A percentile compares a stretch with the other conserved stretches of the same genome.
phyloP scores from a whole-genome alignment of 2,797 vertebrate species.

The Platalea minor region DNA sequence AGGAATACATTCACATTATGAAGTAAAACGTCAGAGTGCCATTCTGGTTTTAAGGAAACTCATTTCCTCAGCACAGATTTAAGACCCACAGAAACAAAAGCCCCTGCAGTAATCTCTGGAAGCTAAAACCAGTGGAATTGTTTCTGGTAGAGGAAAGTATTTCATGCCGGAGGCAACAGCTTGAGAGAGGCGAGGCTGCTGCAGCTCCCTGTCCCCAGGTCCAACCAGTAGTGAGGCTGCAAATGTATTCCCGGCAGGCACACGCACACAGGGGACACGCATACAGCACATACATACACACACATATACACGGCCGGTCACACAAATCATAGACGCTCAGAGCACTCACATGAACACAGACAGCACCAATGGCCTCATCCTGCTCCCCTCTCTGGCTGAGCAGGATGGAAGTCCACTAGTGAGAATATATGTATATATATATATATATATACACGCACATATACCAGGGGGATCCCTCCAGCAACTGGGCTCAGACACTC shows the following conservation, averaged over 20 bases:
- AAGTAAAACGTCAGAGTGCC: neutral
- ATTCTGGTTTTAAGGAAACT: neutral
- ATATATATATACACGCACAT: neutral
- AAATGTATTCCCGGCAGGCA: neutral
- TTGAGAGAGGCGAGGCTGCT: neutral
- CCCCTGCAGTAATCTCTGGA: neutral
- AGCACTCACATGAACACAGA: neutral
- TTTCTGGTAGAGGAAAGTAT: neutral
- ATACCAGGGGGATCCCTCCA: neutral
- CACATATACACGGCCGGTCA: neutral
- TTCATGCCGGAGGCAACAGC: neutral
- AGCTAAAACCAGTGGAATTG: neutral
- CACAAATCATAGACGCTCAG: neutral
- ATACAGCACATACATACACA: neutral
- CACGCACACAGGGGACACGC: neutral
- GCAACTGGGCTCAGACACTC: neutral
- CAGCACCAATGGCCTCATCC: neutral
- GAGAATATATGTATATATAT: neutral
- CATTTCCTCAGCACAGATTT: neutral
- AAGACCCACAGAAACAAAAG: neutral
- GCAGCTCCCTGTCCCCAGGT: neutral
- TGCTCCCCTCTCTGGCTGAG: neutral
- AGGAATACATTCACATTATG: neutral
- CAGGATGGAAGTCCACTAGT: neutral
- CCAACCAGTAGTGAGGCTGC: neutral